Evolutionary conservation across 2,113 vertebrate genomes (phyloP).

Genomic region (Colossoma macropomum): DNA sequence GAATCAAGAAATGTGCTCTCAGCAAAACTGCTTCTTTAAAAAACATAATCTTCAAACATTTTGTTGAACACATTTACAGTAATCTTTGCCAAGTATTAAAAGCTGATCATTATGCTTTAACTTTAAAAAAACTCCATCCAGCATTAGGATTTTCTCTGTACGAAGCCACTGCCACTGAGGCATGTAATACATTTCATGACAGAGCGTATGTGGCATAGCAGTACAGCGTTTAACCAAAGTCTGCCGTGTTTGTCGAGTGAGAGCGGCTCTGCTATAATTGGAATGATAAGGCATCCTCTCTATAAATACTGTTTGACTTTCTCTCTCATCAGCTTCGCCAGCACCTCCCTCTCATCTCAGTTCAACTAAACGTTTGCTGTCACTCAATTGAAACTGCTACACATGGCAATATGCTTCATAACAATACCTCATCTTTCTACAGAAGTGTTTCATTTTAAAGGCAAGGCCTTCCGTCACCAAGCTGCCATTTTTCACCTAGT

Average conservation of each 20-base stretch:
- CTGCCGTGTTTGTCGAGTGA: neutral
- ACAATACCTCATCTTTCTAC: constrained; percentile 16
- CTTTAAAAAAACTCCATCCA: neutral
- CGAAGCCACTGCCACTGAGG: neutral
- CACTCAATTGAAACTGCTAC: constrained; percentile 32
- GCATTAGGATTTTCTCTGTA: neutral
- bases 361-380: neutral
- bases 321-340: constrained; percentile 1
- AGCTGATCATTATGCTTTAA: neutral
- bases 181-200: neutral
- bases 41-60: neutral
- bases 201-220: neutral
- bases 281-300: neutral
- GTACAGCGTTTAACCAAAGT: neutral
- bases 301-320: neutral
- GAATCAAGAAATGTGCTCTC: neutral
- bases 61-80: neutral
- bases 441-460: constrained; percentile 12
- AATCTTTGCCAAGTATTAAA: neutral
- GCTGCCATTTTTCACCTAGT: constrained; percentile 28
- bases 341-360: no score
- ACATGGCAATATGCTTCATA: neutral
- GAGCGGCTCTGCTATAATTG: neutral
- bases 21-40: neutral
- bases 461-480: neutral